phyloP scores from a whole-genome alignment of 2,888 invertebrate genomes.

The Lepidocyrtinus sp. region DNA sequence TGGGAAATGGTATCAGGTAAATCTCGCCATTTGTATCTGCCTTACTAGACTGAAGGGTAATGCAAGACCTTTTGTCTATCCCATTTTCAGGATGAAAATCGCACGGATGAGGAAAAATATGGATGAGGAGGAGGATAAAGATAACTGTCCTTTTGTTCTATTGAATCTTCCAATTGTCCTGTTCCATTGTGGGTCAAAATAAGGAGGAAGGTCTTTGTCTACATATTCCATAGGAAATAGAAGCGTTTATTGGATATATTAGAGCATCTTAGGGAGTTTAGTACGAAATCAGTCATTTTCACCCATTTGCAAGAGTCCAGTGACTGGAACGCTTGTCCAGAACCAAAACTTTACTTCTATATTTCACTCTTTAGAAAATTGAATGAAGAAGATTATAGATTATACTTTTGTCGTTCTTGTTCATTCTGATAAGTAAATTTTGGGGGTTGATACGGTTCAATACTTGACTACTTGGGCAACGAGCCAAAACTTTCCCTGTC shows the following conservation, averaged over 20 bases:
- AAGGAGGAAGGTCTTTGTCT: too few species aligned
- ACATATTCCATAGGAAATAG: too few species aligned
- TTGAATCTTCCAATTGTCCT: background rate
- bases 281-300: constrained; percentile 3
- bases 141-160: constrained; percentile 2
- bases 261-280: too few species aligned
- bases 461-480: background rate
- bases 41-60: too few species aligned
- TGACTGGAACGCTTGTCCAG: too few species aligned
- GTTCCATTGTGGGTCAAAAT: too few species aligned
- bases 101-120: background rate
- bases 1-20: background rate
- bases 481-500: constrained; percentile 1
- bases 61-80: background rate
- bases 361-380: constrained; percentile 12
- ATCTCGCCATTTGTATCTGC: constrained; percentile 5
- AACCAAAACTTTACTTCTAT: too few species aligned
- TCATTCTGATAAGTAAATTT: background rate
- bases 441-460: background rate
- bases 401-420: background rate
- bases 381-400: background rate
- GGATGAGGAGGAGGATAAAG: background rate
- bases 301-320: background rate
- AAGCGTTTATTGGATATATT: too few species aligned
- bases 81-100: background rate